Evolutionary conservation across 2,797 vertebrate species (phyloP).

Genomic region (Chrosomus eos): DNA sequence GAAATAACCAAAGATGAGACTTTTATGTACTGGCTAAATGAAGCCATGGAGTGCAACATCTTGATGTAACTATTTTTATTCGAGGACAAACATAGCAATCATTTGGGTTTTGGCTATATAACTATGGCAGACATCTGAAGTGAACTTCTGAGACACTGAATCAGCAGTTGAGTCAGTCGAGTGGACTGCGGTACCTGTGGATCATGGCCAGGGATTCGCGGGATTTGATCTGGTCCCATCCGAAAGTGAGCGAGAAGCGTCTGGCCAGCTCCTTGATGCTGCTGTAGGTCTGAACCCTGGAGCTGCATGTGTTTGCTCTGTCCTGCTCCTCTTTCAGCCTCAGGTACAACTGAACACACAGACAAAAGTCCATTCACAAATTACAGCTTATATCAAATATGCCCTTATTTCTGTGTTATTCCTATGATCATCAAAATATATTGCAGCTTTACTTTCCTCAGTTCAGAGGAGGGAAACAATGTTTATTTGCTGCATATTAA

Average conservation of each 20-base stretch:
- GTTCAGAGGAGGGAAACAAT: not conserved
- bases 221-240: constrained; percentile 87
- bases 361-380: not conserved
- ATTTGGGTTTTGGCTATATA: constrained; percentile 1
- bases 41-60: not conserved
- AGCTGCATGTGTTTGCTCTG: constrained; percentile 66
- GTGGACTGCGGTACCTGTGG: constrained; percentile 82
- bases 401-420: not conserved
- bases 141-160: not conserved
- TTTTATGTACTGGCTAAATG: constrained; percentile 22
- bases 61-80: constrained; percentile 25
- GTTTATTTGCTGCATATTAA: not conserved
- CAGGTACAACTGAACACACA: constrained; percentile 80
- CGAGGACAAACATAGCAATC: not conserved
- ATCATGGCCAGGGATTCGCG: constrained; percentile 89
- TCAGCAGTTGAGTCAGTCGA: not conserved
- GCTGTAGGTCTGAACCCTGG: constrained; percentile 83
- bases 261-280: constrained; percentile 91
- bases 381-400: not conserved
- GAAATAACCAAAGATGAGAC: constrained; percentile 26
- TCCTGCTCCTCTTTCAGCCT: constrained; percentile 80
- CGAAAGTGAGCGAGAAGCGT: constrained; percentile 89
- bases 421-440: not conserved
- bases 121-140: not conserved
- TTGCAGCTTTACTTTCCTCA: not conserved